These are phyloP conservation scores for Helicolenus hilgendorfi DNA, from an alignment of 2,797 vertebrate species.

Conservation along the genomic window DNA sequence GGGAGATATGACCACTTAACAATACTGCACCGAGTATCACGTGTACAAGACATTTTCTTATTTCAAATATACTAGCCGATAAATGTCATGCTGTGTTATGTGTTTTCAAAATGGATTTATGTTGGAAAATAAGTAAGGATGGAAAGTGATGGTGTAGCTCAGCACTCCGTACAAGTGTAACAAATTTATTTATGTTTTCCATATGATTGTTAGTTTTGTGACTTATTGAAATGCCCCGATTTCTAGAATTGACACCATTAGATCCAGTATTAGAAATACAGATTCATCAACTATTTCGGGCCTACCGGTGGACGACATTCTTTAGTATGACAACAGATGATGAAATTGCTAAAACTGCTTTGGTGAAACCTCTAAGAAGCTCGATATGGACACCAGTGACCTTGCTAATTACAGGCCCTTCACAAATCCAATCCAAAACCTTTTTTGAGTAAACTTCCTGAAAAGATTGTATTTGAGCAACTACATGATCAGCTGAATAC, in stretches of 20 bases:
- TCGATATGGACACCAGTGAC: not conserved
- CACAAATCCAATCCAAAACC: not conserved
- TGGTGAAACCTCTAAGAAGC: not conserved
- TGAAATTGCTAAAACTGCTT: not conserved
- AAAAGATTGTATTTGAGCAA: not conserved
- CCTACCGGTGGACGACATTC: not conserved
- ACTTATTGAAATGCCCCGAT: no score
- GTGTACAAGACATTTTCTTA: no score
- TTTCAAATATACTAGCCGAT: no score
- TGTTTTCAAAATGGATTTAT: no score
- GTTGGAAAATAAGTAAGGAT: no score
- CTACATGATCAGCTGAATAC: not conserved
- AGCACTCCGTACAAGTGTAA: no score
- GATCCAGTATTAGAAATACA: not conserved
- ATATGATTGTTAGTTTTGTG: no score
- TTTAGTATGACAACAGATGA: not conserved
- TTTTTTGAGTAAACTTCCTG: not conserved
- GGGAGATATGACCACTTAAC: not conserved
- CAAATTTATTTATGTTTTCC: no score
- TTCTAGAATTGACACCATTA: not conserved
- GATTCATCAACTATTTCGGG: not conserved
- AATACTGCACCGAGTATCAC: no score
- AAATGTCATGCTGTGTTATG: no score
- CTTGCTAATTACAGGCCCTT: not conserved
- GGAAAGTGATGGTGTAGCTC: no score